A percentile compares a stretch with the other conserved stretches of the same genome.
phyloP scores from a whole-genome alignment of 35 echinoderm and acorn worm species.

The Ophioderma brevispina region DNA sequence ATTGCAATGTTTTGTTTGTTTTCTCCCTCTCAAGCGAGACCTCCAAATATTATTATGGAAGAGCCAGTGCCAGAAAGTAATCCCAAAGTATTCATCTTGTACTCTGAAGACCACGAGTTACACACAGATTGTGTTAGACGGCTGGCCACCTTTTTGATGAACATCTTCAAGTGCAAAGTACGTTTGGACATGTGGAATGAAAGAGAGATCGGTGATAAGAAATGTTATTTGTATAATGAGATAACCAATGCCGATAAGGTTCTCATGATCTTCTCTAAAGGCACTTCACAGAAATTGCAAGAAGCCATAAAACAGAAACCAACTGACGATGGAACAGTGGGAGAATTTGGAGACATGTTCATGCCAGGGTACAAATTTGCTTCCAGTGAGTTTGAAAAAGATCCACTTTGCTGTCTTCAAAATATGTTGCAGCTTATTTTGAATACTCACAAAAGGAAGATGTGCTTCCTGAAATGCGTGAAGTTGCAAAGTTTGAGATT shows the following conservation, averaged over 20 bases:
- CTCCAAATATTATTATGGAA: too few relatives aligned
- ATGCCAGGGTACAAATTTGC: background rate
- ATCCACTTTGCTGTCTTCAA: background rate
- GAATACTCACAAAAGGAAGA: constrained; percentile 8
- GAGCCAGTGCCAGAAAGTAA: too few relatives aligned
- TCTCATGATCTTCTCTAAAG: constrained; percentile 19
- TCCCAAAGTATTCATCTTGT: background rate
- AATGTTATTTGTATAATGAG: background rate
- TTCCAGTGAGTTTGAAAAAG: background rate
- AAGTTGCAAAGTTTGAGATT: background rate
- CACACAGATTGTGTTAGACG: background rate
- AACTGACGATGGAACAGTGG: background rate
- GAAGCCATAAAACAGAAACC: background rate
- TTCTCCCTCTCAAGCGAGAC: too few relatives aligned
- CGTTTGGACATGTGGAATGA: background rate
- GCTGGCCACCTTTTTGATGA: background rate
- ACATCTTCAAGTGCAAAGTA: background rate
- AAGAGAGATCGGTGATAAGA: background rate
- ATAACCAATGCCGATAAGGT: constrained; percentile 18
- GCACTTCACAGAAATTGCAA: background rate
- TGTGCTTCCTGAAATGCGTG: background rate
- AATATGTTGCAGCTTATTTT: constrained; percentile 6
- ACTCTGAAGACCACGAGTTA: constrained; percentile 8
- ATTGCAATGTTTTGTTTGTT: too few relatives aligned
- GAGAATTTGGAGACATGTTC: constrained; percentile 22